A percentile compares a stretch with the other conserved stretches of the same genome.
Evolutionary conservation across 2,113 vertebrate genomes (phyloP).

Genomic region (Noturus placidus): DNA sequence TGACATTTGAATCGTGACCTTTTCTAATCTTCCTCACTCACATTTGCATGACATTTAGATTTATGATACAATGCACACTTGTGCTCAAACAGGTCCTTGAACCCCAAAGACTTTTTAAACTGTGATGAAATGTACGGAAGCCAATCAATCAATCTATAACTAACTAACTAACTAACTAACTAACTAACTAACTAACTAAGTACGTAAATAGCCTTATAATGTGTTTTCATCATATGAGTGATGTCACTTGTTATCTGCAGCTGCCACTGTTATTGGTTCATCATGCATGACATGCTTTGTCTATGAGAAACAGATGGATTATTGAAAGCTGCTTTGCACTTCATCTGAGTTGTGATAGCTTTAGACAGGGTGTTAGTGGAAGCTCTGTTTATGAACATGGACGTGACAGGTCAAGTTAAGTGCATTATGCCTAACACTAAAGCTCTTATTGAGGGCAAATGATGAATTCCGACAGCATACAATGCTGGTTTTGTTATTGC

Average conservation of each 20-base stretch:
- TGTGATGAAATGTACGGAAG: not conserved
- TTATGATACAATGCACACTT: constrained; percentile 36
- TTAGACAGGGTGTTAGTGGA: constrained; percentile 21
- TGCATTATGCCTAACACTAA: not conserved
- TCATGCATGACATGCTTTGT: constrained; percentile 33
- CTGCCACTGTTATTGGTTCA: constrained; percentile 41
- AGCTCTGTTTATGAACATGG: constrained; percentile 29
- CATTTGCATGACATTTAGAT: constrained; percentile 57
- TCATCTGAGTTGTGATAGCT: constrained; percentile 9
- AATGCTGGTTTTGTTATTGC: not conserved
- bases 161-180: not conserved
- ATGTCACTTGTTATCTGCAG: constrained; percentile 30
- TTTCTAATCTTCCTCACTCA: constrained; percentile 50
- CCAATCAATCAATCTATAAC: not conserved
- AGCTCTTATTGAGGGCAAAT: not conserved
- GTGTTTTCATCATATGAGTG: not conserved
- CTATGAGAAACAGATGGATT: constrained; percentile 32
- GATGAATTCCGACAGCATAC: constrained; percentile 8
- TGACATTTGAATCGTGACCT: constrained; percentile 57
- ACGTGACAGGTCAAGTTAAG: not conserved
- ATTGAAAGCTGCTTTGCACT: constrained; percentile 22
- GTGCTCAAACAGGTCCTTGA: not conserved
- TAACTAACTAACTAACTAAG: not conserved
- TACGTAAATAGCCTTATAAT: not conserved
- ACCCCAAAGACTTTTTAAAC: not conserved